Conservation (phyloP, 2,797 vertebrate genomes). For the Onychomys torridus region DNA sequence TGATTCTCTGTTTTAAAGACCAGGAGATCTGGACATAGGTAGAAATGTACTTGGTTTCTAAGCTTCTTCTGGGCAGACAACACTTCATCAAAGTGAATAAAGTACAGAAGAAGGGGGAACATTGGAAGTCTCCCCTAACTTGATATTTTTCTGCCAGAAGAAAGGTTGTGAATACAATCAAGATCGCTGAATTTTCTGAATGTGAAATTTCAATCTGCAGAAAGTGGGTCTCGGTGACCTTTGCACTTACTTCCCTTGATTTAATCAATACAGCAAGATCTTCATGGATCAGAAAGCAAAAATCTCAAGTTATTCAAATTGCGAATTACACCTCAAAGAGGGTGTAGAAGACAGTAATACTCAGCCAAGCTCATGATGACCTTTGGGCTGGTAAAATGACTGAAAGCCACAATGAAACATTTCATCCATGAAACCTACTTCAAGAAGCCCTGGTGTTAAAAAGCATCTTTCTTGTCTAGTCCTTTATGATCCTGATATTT, state of each 20-base stretch:
- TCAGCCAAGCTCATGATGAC: not conserved
- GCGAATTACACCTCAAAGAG: not conserved
- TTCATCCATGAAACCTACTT: not conserved
- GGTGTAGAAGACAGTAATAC: not conserved
- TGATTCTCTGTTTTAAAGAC: slow-evolving; percentile 28
- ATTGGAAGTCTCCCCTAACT: not conserved
- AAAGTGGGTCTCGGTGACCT: not conserved
- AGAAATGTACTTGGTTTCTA: slow-evolving; percentile 15
- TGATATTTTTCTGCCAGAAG: slow-evolving; percentile 8
- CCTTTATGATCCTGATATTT: not conserved
- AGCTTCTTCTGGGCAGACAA: slow-evolving; percentile 13
- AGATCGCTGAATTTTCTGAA: not conserved
- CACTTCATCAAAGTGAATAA: not conserved
- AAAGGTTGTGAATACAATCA: not conserved
- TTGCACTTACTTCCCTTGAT: not conserved
- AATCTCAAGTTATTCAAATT: slow-evolving; percentile 10
- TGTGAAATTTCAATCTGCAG: not conserved
- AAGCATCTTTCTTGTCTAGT: not conserved
- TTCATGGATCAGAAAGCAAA: slow-evolving; percentile 51
- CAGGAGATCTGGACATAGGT: not conserved
- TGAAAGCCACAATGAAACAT: not conserved
- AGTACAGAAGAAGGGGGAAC: slow-evolving; percentile 12
- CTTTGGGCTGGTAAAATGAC: not conserved
- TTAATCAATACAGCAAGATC: not conserved
- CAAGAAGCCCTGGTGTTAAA: not conserved